Evolutionary conservation across 2,797 vertebrate species (phyloP).

Genomic region (Galaxias olidus): DNA sequence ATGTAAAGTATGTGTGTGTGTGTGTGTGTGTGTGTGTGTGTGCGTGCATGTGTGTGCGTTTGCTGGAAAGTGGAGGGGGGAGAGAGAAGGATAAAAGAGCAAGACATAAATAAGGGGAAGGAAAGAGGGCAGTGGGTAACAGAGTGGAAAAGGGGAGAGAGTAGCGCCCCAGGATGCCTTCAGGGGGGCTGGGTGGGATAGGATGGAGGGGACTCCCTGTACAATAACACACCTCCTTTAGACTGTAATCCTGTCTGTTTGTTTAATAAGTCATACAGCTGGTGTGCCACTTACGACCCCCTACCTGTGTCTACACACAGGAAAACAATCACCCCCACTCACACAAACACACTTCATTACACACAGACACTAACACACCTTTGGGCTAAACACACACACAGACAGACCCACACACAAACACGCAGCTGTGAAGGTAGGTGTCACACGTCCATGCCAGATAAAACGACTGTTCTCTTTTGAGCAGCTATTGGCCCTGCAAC

Average conservation of each 20-base stretch:
- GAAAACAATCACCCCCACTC: no score
- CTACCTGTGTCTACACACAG: slow-evolving; percentile 2
- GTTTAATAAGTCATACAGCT: slow-evolving; percentile 25
- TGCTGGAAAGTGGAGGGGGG: slow-evolving; percentile 8
- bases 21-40: slow-evolving; percentile 11
- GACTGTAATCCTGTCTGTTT: slow-evolving; percentile 42
- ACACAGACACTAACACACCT: neutral
- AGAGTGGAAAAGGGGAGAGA: slow-evolving; percentile 1
- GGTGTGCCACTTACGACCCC: slow-evolving; percentile 18
- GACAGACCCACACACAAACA: slow-evolving; percentile 27
- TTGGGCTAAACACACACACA: neutral
- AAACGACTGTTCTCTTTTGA: slow-evolving; percentile 51
- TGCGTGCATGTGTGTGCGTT: neutral
- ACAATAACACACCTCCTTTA: slow-evolving; percentile 40
- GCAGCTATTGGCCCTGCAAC: slow-evolving; percentile 58
- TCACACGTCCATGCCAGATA: slow-evolving; percentile 52
- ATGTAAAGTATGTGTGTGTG: slow-evolving; percentile 15
- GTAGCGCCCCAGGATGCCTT: neutral
- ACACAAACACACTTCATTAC: no score
- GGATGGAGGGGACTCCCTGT: slow-evolving; percentile 15
- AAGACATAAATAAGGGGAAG: slow-evolving; percentile 9
- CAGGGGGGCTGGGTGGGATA: neutral
- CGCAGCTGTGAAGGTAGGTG: slow-evolving; percentile 58
- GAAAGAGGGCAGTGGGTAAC: no score
- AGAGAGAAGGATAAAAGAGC: neutral